phyloP scores from a whole-genome alignment of 2,797 vertebrate species.

The Sebastiscus tertius region DNA sequence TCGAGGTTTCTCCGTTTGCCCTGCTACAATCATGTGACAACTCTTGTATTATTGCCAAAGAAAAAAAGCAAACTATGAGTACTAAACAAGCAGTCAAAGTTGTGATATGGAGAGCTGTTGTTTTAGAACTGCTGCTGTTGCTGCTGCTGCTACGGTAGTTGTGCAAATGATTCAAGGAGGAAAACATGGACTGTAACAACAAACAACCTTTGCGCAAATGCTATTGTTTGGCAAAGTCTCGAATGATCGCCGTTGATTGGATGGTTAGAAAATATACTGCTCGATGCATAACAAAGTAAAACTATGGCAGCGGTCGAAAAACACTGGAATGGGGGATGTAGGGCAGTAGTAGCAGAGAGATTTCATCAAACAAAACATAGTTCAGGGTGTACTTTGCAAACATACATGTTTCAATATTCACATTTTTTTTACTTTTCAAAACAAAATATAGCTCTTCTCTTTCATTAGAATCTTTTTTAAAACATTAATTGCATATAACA shows the following conservation, averaged over 20 bases:
- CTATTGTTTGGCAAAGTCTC: conserved; percentile 57
- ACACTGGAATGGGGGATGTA: conserved; percentile 69
- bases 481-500: conserved; percentile 88
- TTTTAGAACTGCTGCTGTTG: conserved; percentile 41
- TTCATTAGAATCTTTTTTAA: conserved; percentile 86
- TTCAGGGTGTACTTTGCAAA: conserved; percentile 84
- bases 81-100: conserved; percentile 66
- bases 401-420: conserved; percentile 84
- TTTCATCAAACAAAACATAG: conserved; percentile 82
- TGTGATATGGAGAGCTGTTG: conserved; percentile 61
- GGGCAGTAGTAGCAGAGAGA: conserved; percentile 84
- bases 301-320: conserved; percentile 53
- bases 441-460: conserved; percentile 89
- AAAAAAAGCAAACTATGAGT: conserved; percentile 70
- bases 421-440: conserved; percentile 85
- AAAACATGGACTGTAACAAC: conserved; percentile 42
- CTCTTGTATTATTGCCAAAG: conserved; percentile 84
- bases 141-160: conserved; percentile 71
- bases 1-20: conserved; percentile 61
- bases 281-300: conserved; percentile 51
- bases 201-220: conserved; percentile 60
- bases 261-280: conserved; percentile 53
- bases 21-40: conserved; percentile 82
- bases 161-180: conserved; percentile 72
- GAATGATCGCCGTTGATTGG: conserved; percentile 23